These are phyloP conservation scores for Astreopora myriophthalma DNA, from an alignment of 64 coral and sea anemone genomes.

Conservation along the genomic window DNA sequence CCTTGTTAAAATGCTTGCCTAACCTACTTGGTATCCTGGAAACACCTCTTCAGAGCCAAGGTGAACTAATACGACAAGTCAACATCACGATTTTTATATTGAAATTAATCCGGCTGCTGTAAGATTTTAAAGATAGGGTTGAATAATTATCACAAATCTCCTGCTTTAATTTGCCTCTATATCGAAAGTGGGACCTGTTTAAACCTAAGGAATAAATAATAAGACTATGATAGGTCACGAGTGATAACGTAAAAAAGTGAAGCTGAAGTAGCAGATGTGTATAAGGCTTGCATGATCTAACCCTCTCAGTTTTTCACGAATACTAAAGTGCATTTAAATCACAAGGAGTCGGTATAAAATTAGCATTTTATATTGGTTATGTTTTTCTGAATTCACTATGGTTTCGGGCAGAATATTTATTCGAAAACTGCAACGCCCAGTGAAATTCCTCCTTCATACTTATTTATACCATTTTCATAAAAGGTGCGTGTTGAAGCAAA, in stretches of 20 bases:
- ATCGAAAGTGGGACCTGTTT: not conserved
- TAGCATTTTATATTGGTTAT: not conserved
- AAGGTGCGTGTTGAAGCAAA: not conserved
- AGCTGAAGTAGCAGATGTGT: no score
- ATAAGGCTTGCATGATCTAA: not conserved
- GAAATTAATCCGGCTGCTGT: not conserved
- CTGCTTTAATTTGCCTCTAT: not conserved
- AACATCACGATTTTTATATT: not conserved
- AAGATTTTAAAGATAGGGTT: not conserved
- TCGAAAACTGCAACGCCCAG: not conserved
- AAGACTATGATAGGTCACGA: no score
- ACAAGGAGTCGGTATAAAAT: not conserved
- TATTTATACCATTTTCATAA: no score
- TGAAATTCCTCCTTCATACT: no score
- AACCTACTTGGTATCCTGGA: not conserved
- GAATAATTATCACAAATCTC: not conserved
- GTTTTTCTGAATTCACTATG: slow-evolving; percentile 11
- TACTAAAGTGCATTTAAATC: not conserved
- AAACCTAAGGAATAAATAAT: not conserved
- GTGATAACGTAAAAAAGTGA: no score
- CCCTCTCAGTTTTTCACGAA: not conserved
- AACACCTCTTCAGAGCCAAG: not conserved
- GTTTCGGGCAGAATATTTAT: not conserved
- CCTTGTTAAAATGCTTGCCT: not conserved
- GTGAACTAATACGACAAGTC: not conserved